Evolutionary conservation across 2,797 vertebrate genomes (phyloP), one percentile per base, ranked within the genome.

Genomic region (Margarornis squamiger): DNA sequence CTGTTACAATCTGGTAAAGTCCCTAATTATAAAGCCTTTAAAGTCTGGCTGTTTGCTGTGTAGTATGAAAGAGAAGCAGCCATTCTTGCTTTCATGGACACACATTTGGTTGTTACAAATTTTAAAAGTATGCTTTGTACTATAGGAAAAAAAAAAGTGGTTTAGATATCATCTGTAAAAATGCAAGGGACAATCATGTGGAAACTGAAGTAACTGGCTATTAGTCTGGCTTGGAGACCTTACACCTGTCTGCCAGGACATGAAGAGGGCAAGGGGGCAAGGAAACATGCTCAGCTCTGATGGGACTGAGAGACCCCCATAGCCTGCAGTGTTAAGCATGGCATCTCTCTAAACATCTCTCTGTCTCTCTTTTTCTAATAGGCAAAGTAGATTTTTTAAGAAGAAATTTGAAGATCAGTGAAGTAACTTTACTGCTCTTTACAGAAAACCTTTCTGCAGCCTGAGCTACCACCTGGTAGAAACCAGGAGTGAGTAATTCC

Each of bases 161-260:
- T 95, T 54, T 90, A 68, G 65, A n/a, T 92, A 91, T 93, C 76
- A 81, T 75, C 62, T 32, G 49, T 89, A 73, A 96, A 96, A 97
- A 88, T 76, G 73, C 48, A 94, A 89, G 78, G 76, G 29, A 97
- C 94, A 95, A 95, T 95, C 87, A 77, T 61, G 38, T 87, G 90
- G 93, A 94, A 95, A 86, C 48, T 7, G 10, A 75, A 51, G 43
- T 83, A 73, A 62, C 59, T 96, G 90, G 30, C 75, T 93, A 80
- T 72, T 95, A 96, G 73, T 96, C 65, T 94, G 89, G 1, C 36
- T 86, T 79, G 73, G 77, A 96, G 39, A 75, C n/a, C 46, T 66
- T 62, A 9, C 13, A 38, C 12, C 46, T 67, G 5, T 45, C 63
- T 88, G 65, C 39, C 63, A 68, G 70, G 45, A 20, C n/a, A 20